Evolutionary conservation across 2,113 vertebrate species (phyloP).

Genomic region (Oenanthe melanoleuca): DNA sequence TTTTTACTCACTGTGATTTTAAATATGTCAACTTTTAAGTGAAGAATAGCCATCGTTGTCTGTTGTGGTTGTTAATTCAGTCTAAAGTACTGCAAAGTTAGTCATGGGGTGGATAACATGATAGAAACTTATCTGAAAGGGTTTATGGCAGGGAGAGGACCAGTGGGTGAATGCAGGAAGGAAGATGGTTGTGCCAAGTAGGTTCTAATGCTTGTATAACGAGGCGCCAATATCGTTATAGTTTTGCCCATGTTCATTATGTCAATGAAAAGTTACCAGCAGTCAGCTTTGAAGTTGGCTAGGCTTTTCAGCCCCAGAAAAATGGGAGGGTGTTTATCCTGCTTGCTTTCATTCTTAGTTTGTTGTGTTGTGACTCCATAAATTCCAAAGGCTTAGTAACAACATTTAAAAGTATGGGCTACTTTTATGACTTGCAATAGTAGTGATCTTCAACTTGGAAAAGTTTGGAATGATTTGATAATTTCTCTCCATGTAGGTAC

Average conservation of each 20-base stretch:
- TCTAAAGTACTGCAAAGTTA: neutral
- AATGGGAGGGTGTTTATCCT: slow-evolving; percentile 5
- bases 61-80: neutral
- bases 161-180: neutral
- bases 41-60: neutral
- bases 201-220: neutral
- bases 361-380: neutral
- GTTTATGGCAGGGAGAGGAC: neutral
- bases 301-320: neutral
- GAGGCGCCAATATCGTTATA: neutral
- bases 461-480: neutral
- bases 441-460: neutral
- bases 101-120: neutral
- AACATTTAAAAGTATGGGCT: neutral
- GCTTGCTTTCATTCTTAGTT: neutral
- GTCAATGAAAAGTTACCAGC: neutral
- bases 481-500: neutral
- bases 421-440: neutral
- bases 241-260: neutral
- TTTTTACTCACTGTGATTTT: neutral
- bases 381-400: neutral
- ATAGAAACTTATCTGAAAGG: neutral
- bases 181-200: neutral
- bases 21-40: neutral
- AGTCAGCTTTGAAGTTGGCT: neutral